phyloP scores from a whole-genome alignment of 2,797 vertebrate species.

The Sciaenops ocellatus region DNA sequence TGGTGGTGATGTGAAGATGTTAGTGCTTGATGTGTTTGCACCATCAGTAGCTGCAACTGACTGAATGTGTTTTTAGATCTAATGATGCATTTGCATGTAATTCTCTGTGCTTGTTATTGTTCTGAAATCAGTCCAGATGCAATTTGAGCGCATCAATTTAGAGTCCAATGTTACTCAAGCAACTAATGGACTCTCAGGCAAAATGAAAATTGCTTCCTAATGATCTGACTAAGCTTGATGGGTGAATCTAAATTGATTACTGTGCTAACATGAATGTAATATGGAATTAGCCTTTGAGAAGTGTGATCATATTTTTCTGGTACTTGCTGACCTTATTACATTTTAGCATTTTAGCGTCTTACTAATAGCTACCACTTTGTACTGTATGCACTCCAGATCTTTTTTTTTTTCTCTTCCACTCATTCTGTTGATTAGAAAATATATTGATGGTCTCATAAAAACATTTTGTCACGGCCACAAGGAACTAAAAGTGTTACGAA shows the following conservation, averaged over 20 bases:
- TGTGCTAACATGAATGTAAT: conserved; percentile 81
- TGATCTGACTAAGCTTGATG: conserved; percentile 86
- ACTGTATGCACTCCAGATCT: conserved; percentile 26
- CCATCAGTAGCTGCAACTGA: conserved; percentile 60
- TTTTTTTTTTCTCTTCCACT: conserved; percentile 27
- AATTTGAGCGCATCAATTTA: conserved; percentile 84
- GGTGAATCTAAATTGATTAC: conserved; percentile 85
- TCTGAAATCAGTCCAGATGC: conserved; percentile 82
- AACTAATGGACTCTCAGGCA: conserved; percentile 84
- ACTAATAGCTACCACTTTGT: conserved; percentile 47
- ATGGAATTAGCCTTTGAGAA: conserved; percentile 81
- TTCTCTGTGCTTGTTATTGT: conserved; percentile 79
- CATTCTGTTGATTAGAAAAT: conserved; percentile 36
- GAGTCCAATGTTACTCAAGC: conserved; percentile 80
- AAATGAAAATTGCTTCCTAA: conserved; percentile 87
- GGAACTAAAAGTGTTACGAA: conserved; percentile 37
- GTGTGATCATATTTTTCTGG: conserved; percentile 77
- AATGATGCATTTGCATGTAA: conserved; percentile 80
- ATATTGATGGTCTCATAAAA: conserved; percentile 47
- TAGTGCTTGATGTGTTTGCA: conserved; percentile 59
- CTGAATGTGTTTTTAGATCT: conserved; percentile 76
- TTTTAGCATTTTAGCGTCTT: conserved; percentile 52
- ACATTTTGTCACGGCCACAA: conserved; percentile 26
- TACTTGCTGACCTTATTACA: conserved; percentile 72
- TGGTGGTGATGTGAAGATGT: conserved; percentile 67